Evolutionary conservation across 2,113 vertebrate species (phyloP), one percentile per base, ranked within the genome.

Genomic region (Ailurus styani): DNA sequence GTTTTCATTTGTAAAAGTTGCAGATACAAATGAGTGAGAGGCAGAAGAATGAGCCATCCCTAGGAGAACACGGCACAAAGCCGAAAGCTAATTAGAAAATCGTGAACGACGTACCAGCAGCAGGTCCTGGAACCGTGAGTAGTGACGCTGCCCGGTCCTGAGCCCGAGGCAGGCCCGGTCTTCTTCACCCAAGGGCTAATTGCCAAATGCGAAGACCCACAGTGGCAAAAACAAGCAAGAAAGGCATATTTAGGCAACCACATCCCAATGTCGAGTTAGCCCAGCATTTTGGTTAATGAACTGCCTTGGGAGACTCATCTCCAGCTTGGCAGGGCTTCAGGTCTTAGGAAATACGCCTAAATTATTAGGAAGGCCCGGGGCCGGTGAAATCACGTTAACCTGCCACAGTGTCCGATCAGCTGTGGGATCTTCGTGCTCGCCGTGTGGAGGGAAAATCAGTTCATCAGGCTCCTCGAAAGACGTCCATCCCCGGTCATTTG

Each of bases 1-100:
- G 95, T 45, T 97, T 96, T 97, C 95, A 97, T 90, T 60, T 97
- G 50, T 82, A 82, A n/a, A 82, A 40, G n/a, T 34, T 72, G 40
- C 14, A 88, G 45, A n/a, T 50, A 31, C 45, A 81, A 54, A 37
- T n/a, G 15, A 85, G 34, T 11, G 6, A 83, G 12, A 3, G 17
- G 40, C 23, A 60, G 64, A 70, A 72, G 47, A 95, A 72, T 2
- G n/a, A 90, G 37, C 15, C 27, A 0, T 31, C 88, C 25, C 34
- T 55, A 7, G 40, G 5, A 31, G 37, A n/a, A 21, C 54, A 20
- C 2, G 20, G 20, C 47, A 68, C 10, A 45, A 37, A 73, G 21
- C 12, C 0, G 0, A 62, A 54, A 34, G 47, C 18, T 87, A 45
- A 87, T 54, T 31, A 75, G 47, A 86, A 52, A 42, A 12, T 45